Base-by-base conservation (phyloP, 2,113 vertebrate genomes). In the Toxotes jaculatrix region DNA sequence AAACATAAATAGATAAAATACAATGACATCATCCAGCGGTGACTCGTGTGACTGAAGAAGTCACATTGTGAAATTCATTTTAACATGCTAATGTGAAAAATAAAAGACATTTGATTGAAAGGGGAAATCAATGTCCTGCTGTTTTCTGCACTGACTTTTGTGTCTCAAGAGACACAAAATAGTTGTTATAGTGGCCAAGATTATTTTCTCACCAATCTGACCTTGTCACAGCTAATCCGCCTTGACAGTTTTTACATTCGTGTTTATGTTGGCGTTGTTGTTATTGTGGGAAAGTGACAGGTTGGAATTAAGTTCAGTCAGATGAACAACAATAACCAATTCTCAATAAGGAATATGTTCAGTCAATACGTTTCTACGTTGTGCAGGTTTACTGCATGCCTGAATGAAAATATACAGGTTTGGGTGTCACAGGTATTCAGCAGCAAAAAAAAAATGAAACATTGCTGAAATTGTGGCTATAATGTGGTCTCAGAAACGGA, bases 1-100 rank as follows among this genome's bases (percentile, higher is more conserved):
- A 62, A 56, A 80, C 71, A 63, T 61, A 66, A 85, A 74, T 55
- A 16, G 12, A 45, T 14, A 5, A 53, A 80, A 72, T 14, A 32
- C 27, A 71, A 43, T 16, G 55, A 59, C 34, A 19, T 63, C 21
- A 32, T 66, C 64, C 85, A 56, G 55, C 69, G 55, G 79, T 31
- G 74, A 66, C 60, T 7, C 23, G n/a, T 34, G 43, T n/a, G 42
- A n/a, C 47, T 27, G 23, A 61, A 77, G 61, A 32, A 70, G 13
- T 40, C 57, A 38, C 7, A 14, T 55, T 27, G 60, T 68, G 43
- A 82, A 77, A 19, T 19, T 14, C 38, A 81, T 57, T 68, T 79
- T 70, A 57, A 27, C 17, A 59, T 77, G 61, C 47, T 62, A 73
- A 75, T 71, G 19, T 51, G 5, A 23, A 67, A 76, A 77, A 62